Evolutionary conservation across 2,797 vertebrate genomes (phyloP).

Genomic region (Pseudotriccus pelzelni): DNA sequence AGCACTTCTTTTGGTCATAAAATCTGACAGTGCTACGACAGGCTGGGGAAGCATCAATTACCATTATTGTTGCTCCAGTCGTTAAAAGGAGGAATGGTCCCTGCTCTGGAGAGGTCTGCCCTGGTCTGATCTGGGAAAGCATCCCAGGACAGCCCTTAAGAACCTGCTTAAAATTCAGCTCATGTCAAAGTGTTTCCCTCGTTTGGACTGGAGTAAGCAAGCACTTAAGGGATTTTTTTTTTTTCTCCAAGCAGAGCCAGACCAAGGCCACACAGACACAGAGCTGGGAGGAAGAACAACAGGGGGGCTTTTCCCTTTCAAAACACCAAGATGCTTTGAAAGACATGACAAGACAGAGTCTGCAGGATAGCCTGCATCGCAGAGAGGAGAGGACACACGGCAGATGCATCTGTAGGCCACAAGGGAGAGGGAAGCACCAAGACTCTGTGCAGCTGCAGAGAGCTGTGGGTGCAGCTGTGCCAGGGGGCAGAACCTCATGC

Average conservation of each 20-base stretch:
- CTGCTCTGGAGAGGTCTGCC: slow-evolving; percentile 1
- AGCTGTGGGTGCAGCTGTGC: background rate
- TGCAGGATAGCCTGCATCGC: background rate
- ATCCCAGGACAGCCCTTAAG: slow-evolving; percentile 21
- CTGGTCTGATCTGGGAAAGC: slow-evolving; percentile 23
- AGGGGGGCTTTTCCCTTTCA: background rate
- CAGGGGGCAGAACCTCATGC: accelerated
- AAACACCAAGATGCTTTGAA: background rate
- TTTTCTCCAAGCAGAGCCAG: background rate
- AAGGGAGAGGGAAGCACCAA: background rate
- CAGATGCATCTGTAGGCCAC: background rate
- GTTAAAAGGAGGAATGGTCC: slow-evolving; percentile 22
- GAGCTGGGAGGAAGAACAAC: background rate
- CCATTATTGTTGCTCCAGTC: background rate
- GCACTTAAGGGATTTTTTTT: background rate
- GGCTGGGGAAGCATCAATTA: slow-evolving; percentile 30
- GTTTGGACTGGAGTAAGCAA: slow-evolving; percentile 2
- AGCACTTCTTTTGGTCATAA: background rate
- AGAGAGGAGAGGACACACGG: accelerated
- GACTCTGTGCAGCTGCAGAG: background rate
- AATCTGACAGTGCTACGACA: background rate
- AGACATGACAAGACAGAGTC: background rate
- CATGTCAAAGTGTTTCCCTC: background rate
- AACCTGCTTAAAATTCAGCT: slow-evolving; percentile 36
- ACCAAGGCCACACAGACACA: slow-evolving; percentile 1